Base-by-base conservation (phyloP, 2,888 invertebrate species). In the Shargacucullia verbasci region DNA sequence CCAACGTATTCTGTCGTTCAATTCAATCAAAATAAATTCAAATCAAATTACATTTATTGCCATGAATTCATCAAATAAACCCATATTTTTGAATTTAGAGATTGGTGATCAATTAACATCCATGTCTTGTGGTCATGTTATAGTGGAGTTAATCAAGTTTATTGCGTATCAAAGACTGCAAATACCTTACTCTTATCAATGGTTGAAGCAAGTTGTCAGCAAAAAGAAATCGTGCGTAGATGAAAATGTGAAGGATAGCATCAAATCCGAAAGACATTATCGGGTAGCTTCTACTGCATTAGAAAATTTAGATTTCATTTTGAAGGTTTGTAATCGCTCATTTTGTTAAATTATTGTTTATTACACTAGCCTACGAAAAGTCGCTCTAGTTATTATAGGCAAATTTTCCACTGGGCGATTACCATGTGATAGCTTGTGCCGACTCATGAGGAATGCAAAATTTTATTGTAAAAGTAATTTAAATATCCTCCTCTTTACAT, bases 101-200 rank as follows among this genome's bases (percentile, higher is more conserved):
- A 89, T 95, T 58, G 92, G 92, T 39, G 94, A 95, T 73, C 89
- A 94, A 75, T 79, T 95, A 71, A 95, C 95, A 33, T 89, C 94
- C 33, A 90, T 93, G 78, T 94, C 95, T 13, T 95, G 95, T 83
- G 94, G 95, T 4, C 91, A 94, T 64, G 83, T 95, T 43, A 86
- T 95, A 44, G 94, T 93, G 20, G 95, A 95, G 85, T 78, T 95
- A 60, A 85, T 95, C 39, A 95, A 95, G 81, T 94, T 94, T 70
- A 83, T 95, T 39, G 85, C 92, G 0, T 95, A 95, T 85, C 95
- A 95, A 81, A 94, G 95, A 80, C 83, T 94, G 37, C 95, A 94
- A 82, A 94, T 94, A 76, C 94, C 94, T 0, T 94, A 94, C 66
- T 84, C 87, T 0, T 94, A 94, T 64, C 91, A 91, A 61, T 94